Base-by-base conservation (phyloP, 2,113 vertebrate species). In the Pipa parva region DNA sequence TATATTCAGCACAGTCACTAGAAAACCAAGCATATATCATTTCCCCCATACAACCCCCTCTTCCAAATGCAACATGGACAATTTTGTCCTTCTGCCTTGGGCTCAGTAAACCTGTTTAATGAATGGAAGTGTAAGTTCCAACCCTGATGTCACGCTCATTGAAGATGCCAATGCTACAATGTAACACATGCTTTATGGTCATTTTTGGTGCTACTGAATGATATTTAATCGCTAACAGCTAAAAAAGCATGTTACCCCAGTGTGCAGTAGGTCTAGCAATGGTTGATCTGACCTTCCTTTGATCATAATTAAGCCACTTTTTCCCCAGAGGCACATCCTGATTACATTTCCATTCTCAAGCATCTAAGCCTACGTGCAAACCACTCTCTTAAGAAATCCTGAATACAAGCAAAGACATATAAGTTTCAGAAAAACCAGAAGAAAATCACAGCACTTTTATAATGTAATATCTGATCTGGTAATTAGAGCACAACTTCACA, bases 231-330 rank as follows among this genome's bases (percentile, higher is more conserved):
- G 55, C 46, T 22, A 48, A 48, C n/a, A 24, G 52, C 51, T 48
- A 3, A 17, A 4, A 26, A 18, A 57, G 21, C 29, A 5, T 36
- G 22, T 42, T 42, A n/a, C 20, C 17, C 45, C 37, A 57, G 2
- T 48, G 18, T 28, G 8, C 37, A 31, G 52, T 46, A 29, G 36
- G 36, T 31, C 52, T 26, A 57, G 26, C 28, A 48, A 22, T 22
- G 12, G 24, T 33, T 58, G 55, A 17, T 26, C 11, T 55, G 25
- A 17, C 27, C 42, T 58, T 66, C 21, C 55, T 66, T 66, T 66
- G 52, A 57, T 66, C 63, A 66, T 56, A 58, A 46, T 15, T 42
- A 66, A 46, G 27, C 21, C 29, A 31, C 54, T n/a, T 37, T 50
- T 15, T 28, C 54, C 37, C 54, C 27, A 33, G 13, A 49, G 55